Conservation (phyloP, 2,113 vertebrate genomes). For the Notiomystis cincta region DNA sequence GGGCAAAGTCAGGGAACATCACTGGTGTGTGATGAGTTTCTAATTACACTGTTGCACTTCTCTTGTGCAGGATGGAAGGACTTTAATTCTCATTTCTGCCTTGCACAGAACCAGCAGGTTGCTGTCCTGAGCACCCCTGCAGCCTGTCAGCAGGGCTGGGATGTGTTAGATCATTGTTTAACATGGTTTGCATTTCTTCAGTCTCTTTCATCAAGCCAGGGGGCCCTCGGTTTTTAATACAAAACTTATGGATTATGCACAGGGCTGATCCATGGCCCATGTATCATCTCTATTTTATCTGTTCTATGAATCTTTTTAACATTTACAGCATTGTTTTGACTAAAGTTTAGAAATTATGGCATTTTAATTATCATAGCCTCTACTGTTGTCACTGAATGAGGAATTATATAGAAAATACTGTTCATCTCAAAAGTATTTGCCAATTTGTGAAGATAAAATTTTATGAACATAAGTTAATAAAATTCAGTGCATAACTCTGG, state of each 20-base stretch:
- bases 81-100: background rate
- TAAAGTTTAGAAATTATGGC: background rate
- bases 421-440: background rate
- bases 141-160: background rate
- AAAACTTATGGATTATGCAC: background rate
- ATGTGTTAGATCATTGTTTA: background rate
- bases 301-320: background rate
- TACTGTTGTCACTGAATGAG: background rate
- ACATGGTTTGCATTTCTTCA: background rate
- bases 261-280: background rate
- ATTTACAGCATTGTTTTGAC: background rate
- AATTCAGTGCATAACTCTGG: background rate
- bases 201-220: background rate
- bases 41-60: background rate
- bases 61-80: background rate
- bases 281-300: background rate
- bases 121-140: background rate
- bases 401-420: background rate
- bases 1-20: background rate
- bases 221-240: background rate
- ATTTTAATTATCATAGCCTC: background rate
- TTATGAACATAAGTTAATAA: background rate
- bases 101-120: background rate
- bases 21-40: accelerated
- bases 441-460: background rate